phyloP scores from a whole-genome alignment of 2,888 invertebrate species.

The Apodemia duryi region DNA sequence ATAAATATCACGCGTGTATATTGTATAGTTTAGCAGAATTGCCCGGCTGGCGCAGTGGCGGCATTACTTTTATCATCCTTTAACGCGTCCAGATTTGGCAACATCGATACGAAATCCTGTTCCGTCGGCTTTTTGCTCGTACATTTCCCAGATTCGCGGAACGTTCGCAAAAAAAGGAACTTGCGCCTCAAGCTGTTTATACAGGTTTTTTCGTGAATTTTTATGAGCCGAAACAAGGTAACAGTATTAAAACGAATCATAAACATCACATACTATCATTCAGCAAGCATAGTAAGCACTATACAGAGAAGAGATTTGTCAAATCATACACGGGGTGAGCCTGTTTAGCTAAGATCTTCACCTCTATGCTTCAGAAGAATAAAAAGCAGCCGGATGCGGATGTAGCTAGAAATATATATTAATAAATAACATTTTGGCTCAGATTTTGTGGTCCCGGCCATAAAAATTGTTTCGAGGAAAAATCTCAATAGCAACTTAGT shows the following conservation, averaged over 20 bases:
- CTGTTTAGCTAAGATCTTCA: too few relatives aligned
- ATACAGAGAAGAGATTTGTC: not conserved
- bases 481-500: too few relatives aligned
- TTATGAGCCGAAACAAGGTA: constrained; percentile 61
- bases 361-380: too few relatives aligned
- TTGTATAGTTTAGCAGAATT: not conserved
- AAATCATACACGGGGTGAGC: too few relatives aligned
- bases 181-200: constrained; percentile 69
- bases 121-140: constrained; percentile 67
- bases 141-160: constrained; percentile 75
- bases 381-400: too few relatives aligned
- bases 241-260: constrained; percentile 58
- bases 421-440: too few relatives aligned
- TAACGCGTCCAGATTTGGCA: constrained; percentile 76
- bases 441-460: too few relatives aligned
- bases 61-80: constrained; percentile 74
- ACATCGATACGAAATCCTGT: constrained; percentile 75
- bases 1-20: too few relatives aligned
- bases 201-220: constrained; percentile 75
- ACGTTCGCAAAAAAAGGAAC: constrained; percentile 63
- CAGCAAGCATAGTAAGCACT: not conserved
- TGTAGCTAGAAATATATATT: too few relatives aligned
- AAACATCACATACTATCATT: constrained; percentile 38
- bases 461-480: too few relatives aligned
- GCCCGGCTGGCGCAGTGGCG: constrained; percentile 47